Conservation (phyloP, 2,113 vertebrate species). For the Conger conger region DNA sequence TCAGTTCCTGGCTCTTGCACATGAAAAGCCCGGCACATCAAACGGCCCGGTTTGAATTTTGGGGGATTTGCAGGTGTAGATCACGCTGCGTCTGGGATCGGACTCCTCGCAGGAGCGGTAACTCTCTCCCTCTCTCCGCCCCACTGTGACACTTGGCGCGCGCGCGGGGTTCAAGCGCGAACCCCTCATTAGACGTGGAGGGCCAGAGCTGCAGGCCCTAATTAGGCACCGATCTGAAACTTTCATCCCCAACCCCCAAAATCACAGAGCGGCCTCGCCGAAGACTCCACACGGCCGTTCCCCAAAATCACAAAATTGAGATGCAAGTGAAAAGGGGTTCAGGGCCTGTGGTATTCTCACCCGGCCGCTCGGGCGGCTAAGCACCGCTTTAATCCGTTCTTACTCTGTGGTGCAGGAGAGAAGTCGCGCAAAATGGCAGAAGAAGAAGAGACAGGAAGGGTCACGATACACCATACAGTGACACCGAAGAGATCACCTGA, state of each 20-base stretch:
- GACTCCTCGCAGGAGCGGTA: slow-evolving; percentile 41
- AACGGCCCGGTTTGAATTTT: slow-evolving; percentile 69
- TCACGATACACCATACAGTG: not conserved
- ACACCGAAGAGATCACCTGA: not conserved
- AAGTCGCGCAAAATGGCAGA: not conserved
- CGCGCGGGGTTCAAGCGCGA: slow-evolving; percentile 55
- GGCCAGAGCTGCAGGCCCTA: slow-evolving; percentile 58
- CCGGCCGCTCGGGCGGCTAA: not conserved
- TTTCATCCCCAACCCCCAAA: slow-evolving; percentile 33
- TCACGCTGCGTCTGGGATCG: slow-evolving; percentile 51
- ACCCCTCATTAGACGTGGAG: slow-evolving; percentile 70
- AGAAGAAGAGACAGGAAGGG: not conserved
- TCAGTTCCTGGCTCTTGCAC: slow-evolving; percentile 58
- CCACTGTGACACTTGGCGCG: slow-evolving; percentile 46
- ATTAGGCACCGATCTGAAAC: slow-evolving; percentile 71
- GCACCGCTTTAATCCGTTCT: not conserved
- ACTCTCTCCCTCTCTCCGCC: slow-evolving; percentile 54
- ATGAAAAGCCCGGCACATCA: slow-evolving; percentile 60
- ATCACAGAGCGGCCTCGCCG: slow-evolving; percentile 12
- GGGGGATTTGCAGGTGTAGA: slow-evolving; percentile 71
- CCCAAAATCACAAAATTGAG: not conserved
- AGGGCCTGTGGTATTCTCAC: not conserved
- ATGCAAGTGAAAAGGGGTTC: not conserved
- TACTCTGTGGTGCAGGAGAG: no score
- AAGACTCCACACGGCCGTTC: slow-evolving; percentile 8